Evolutionary conservation across 2,888 invertebrate species (phyloP), one percentile per base, ranked within the genome.

Genomic region (Orgyia antiqua): DNA sequence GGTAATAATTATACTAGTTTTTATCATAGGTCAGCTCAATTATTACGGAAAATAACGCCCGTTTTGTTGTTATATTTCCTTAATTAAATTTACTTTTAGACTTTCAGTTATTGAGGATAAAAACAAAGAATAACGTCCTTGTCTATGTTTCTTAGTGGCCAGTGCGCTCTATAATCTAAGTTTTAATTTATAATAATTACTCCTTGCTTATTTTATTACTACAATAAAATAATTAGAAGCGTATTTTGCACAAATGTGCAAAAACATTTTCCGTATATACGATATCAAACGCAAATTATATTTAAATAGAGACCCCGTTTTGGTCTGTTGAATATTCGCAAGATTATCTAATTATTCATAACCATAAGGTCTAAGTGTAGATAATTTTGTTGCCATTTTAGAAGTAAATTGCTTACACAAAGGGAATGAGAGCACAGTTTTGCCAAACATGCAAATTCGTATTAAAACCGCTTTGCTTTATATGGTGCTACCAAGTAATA

Each of bases 391-490:
- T 49, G 42, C 65, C 58, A 58, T 72, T 64, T 59, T 53, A 25
- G 60, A 49, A 32, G 49, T 45, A 68, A 68, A 71, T 75, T 68
- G 43, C 58, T 39, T 29, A 39, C 58, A 76, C 73, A 70, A 74
- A 68, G 65, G 51, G 53, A 65, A 64, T 61, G 65, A 67, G 72
- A 63, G 59, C 62, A 67, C 42, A 50, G 42, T 29, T 48, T 36
- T 29, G 35, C 45, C 48, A 52, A 48, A 55, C 33, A 33, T 33
- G 29, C 49, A 36, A 45, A 50, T 28, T 18, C 10, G 24, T 45
- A 33, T 41, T 39, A 36, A 58, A 64, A 75, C 69, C 71, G 38
- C 73, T 68, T 42, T 31, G 28, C 73, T 70, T 69, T 73, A 45
- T 73, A 69, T 32, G 62, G 65, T 64, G 58, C 51, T 56, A 9